Conservation (phyloP, 2,797 vertebrate species). For the Acrocephalus scirpaceus region DNA sequence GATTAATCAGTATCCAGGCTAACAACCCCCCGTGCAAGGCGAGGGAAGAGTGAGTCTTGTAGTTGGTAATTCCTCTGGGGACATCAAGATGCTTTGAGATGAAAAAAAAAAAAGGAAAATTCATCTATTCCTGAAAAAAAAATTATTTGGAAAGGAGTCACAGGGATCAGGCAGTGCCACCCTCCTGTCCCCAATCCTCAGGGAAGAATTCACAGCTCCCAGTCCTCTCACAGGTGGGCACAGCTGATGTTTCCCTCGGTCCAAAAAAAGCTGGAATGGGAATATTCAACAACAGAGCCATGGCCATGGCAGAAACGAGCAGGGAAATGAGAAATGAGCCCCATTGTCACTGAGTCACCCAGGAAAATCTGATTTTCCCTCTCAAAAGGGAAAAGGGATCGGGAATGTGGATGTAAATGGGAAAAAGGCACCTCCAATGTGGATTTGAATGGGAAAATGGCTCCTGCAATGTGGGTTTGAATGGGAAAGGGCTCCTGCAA, state of each 20-base stretch:
- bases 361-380: not conserved
- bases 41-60: not conserved
- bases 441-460: not conserved
- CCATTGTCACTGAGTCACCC: fast-evolving
- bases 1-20: constrained; percentile 15
- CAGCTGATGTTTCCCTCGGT: fast-evolving
- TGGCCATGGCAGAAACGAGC: fast-evolving
- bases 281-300: not conserved
- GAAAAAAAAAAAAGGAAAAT: not conserved
- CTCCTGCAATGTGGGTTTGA: not conserved
- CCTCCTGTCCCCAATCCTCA: not conserved
- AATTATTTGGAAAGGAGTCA: not conserved
- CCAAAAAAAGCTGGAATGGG: not conserved
- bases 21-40: fast-evolving
- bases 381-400: not conserved
- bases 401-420: not conserved
- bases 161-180: not conserved
- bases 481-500: not conserved
- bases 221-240: not conserved
- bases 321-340: not conserved
- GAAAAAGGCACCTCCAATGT: not conserved
- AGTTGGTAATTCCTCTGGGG: not conserved
- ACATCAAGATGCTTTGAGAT: not conserved
- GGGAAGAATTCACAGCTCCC: not conserved
- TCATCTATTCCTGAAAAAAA: not conserved